Evolutionary conservation across 2,797 vertebrate genomes (phyloP), one percentile per base, ranked within the genome.

Genomic region (Hybognathus amarus): DNA sequence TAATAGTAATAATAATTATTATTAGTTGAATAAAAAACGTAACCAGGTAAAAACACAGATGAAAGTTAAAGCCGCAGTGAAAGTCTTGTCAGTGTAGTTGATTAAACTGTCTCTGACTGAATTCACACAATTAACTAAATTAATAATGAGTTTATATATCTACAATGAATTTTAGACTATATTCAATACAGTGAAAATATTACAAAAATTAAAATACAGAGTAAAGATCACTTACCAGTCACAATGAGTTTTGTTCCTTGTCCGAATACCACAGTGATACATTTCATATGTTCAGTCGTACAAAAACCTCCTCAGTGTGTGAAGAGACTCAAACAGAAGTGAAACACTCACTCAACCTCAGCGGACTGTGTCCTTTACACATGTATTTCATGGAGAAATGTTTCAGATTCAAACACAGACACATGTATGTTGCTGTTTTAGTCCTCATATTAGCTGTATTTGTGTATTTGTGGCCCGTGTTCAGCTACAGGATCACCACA

Each of bases 211-310:
- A 17, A 84, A 64, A 81, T 15, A 63, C 47, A 82, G 27, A 20
- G 1, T 5, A 67, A 47, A 63, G 12, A 22, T 36, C 24, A n/a
- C 92, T 92, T 87, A 93, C 92, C 81, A 6, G 82, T 89, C 63
- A 91, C 88, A 66, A 64, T 87, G 87, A 93, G 88, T 86, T 92
- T 92, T 86, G 90, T 91, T 56, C 91, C 92, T 90, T 84, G 90
- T 87, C 91, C 92, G 87, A 93, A 92, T 91, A 92, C 91, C 93
- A 93, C 93, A 92, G 91, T 91, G 92, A 85, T 89, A 89, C 87
- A 92, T 89, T 88, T 90, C 79, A 85, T 85, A 71, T 56, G 87
- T 86, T 87, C 78, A 81, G 84, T 24, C 20, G 86, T 82, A 86
- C 86, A 89, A 89, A 81, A 89, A 87, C 80, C 86, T 86, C 45